Conservation (phyloP, 2,888 invertebrate genomes). For the Plutella xylostella region DNA sequence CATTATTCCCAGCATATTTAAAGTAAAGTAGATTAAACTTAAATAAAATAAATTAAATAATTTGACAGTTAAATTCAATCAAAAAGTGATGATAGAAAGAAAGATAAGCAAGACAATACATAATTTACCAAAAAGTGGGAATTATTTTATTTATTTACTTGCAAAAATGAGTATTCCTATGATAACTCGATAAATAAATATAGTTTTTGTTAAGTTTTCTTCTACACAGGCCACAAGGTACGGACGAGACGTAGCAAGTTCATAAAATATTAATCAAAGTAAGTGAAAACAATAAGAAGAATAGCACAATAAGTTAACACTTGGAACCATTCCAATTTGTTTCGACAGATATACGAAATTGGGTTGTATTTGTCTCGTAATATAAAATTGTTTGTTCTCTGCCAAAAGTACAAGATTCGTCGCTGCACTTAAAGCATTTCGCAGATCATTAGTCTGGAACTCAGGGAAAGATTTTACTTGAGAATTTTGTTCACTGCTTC, state of each 20-base stretch:
- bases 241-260: not conserved
- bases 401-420: constrained; percentile 3
- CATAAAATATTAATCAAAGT: constrained; percentile 27
- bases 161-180: no score
- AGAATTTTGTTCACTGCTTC: not conserved
- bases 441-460: constrained; percentile 4
- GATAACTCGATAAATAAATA: no score
- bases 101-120: no score
- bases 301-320: constrained; percentile 18
- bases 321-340: constrained; percentile 38
- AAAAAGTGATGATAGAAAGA: no score
- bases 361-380: constrained; percentile 3
- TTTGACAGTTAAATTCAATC: no score
- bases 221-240: no score
- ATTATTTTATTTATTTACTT: no score
- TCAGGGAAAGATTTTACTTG: not conserved
- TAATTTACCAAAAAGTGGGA: no score
- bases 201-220: no score
- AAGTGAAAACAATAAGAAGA: constrained; percentile 31
- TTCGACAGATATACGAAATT: constrained; percentile 5
- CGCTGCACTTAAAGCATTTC: not conserved
- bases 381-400: not conserved
- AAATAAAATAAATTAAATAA: no score
- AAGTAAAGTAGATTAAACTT: no score
- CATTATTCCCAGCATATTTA: no score